These are phyloP conservation scores for Sclerodermus sp. DNA, from an alignment of 2,888 invertebrate species.

Conservation along the genomic window DNA sequence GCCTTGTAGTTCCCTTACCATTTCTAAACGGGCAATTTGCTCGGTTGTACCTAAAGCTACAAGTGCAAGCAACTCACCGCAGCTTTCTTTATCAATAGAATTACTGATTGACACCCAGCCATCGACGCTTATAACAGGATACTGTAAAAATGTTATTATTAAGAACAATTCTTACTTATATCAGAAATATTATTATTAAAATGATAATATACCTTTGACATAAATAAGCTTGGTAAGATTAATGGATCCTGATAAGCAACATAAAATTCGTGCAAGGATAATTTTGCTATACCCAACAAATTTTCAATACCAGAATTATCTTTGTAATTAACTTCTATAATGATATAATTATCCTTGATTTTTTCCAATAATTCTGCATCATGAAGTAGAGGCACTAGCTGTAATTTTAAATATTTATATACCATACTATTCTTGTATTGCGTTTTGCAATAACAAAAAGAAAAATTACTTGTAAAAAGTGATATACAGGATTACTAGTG, in stretches of 20 bases:
- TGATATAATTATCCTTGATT: slow-evolving; percentile 62
- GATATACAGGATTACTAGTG: slow-evolving; percentile 58
- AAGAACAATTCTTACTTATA: too few species aligned
- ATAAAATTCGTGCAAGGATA: slow-evolving; percentile 65
- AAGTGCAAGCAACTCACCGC: slow-evolving; percentile 63
- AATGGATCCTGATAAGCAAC: slow-evolving; percentile 64
- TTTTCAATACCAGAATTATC: slow-evolving; percentile 45
- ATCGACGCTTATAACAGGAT: slow-evolving; percentile 66
- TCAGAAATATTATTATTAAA: neutral
- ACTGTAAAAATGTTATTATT: too few species aligned
- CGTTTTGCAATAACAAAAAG: neutral
- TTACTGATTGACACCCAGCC: slow-evolving; percentile 63
- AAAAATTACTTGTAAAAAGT: slow-evolving; percentile 58
- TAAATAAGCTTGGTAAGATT: slow-evolving; percentile 61
- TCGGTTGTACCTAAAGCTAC: slow-evolving; percentile 65
- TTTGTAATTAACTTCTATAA: slow-evolving; percentile 62
- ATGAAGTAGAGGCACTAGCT: slow-evolving; percentile 63
- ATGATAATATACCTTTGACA: slow-evolving; percentile 59
- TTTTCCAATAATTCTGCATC: slow-evolving; percentile 61
- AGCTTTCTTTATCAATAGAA: slow-evolving; percentile 54
- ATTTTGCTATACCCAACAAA: slow-evolving; percentile 60
- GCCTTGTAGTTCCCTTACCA: slow-evolving; percentile 42
- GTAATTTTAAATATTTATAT: slow-evolving; percentile 23
- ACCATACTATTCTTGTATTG: neutral
- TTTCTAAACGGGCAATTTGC: slow-evolving; percentile 63